Percentiles rank a stretch among this genome's conserved stretches.
These are phyloP conservation scores for Chrysina gloriosa DNA, from an alignment of 2,888 invertebrate species.

Conservation along the genomic window DNA sequence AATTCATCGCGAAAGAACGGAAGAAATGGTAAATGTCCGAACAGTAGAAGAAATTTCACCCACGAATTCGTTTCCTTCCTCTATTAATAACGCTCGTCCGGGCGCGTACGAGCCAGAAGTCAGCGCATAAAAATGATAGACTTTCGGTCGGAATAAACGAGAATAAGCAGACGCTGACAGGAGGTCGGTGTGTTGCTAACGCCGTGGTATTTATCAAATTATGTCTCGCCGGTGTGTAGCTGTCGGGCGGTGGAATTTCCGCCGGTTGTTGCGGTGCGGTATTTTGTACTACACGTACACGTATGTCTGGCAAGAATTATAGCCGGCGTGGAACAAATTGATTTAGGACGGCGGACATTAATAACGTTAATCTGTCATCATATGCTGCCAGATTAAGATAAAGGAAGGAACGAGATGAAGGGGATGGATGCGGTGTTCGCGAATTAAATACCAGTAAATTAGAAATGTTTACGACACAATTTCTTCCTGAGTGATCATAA, in stretches of 20 bases:
- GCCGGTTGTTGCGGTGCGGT: neutral
- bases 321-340: neutral
- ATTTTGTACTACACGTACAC: neutral
- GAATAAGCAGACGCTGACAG: neutral
- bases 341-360: neutral
- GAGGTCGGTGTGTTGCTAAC: neutral
- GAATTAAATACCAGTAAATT: no score
- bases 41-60: no score
- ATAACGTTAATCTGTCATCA: neutral
- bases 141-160: constrained; percentile 2
- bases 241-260: neutral
- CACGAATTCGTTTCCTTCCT: neutral
- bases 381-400: no score
- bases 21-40: no score
- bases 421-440: no score
- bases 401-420: no score
- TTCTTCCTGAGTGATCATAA: no score
- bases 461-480: no score
- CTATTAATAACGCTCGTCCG: neutral
- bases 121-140: constrained; percentile 9
- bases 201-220: constrained; percentile 10
- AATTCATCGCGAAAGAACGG: no score
- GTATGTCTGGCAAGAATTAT: neutral
- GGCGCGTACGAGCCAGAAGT: neutral
- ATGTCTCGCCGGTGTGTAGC: neutral